Base-by-base conservation (phyloP, 2,113 vertebrate species). In the Oncorhynchus keta region DNA sequence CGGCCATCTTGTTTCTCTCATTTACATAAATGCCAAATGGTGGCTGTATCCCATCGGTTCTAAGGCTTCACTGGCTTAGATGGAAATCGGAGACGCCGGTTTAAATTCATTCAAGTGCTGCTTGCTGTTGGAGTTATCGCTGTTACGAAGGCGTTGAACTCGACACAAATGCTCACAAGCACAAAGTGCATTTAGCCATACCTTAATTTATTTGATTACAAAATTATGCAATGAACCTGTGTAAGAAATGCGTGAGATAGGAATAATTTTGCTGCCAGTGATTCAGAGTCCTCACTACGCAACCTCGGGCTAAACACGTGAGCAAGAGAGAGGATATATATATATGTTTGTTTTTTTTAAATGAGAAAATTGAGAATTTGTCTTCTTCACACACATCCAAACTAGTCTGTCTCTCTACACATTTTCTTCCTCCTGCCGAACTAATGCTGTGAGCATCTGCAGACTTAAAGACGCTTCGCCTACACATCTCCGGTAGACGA, bases 11-110 rank as follows among this genome's bases (percentile, higher is more conserved):
- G 89, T 92, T 91, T 90, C 83, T 86, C 83, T 83, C 82, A 90
- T 92, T 91, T 90, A 82, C 90, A 92, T 92, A 90, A 92, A 91
- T 88, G 86, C 87, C 90, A 91, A 92, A 92, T 90, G 88, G 90
- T 90, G 87, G 89, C 84, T 82, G 84, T 81, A 89, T 89, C 79
- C 81, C 83, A 65, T 80, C 74, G 70, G 76, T 80, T 74, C 79
- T 39, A 48, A 73, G 39, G 8, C 39, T 81, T 83, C 85, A n/a
- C 75, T 8, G 57, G 11, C 39, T 45, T 2, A 83, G 86, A 88
- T 88, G 84, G 85, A 84, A 89, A 89, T 83, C 48, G 13, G 76
- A 82, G 76, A 82, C 77, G 79, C 85, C 70, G 75, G 85, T 85
- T 84, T 82, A 83, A 81, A 81, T 83, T 81, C 83, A 84, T 87